A percentile compares a stretch with the other conserved stretches of the same genome.
These are phyloP conservation scores for Lasioglossum pauxillum DNA, from an alignment of 2,888 invertebrate species.

Conservation along the genomic window DNA sequence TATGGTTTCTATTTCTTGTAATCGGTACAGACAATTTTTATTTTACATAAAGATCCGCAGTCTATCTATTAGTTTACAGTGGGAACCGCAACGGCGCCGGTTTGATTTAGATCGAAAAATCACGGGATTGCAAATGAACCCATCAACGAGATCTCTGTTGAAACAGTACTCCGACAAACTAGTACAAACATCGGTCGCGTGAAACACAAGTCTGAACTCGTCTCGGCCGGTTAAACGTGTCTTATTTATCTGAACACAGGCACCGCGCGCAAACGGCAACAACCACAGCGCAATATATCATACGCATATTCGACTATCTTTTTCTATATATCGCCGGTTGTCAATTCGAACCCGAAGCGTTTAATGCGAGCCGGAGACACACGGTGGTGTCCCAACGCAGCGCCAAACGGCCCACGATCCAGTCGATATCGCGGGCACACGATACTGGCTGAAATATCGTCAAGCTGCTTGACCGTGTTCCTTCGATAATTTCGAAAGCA, in stretches of 20 bases:
- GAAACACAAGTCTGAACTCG: constrained; percentile 55
- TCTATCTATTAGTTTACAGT: background rate
- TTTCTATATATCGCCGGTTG: constrained; percentile 47
- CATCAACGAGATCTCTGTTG: constrained; percentile 48
- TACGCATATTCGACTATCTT: constrained; percentile 51
- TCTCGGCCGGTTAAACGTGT: constrained; percentile 62
- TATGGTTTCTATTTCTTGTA: too few relatives aligned
- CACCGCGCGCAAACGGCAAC: constrained; percentile 40
- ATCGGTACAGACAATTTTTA: too few relatives aligned
- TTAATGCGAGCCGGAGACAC: constrained; percentile 22
- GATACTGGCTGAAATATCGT: constrained; percentile 44
- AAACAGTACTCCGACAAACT: constrained; percentile 47
- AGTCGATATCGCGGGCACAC: constrained; percentile 21
- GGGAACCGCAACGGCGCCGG: constrained; percentile 2
- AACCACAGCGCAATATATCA: constrained; percentile 54
- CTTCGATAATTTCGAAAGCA: constrained; percentile 1
- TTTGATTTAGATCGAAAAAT: constrained; percentile 39
- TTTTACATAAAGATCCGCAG: too few relatives aligned
- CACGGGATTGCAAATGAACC: constrained; percentile 53
- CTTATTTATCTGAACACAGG: constrained; percentile 60
- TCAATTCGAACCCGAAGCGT: constrained; percentile 39
- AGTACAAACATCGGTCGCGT: constrained; percentile 48
- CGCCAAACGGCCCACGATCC: constrained; percentile 35
- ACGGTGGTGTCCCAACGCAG: constrained; percentile 21
- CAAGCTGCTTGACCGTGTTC: constrained; percentile 14